Evolutionary conservation across 1,140 invertebrate species (phyloP).

Genomic region (Drosophila baimaii): DNA sequence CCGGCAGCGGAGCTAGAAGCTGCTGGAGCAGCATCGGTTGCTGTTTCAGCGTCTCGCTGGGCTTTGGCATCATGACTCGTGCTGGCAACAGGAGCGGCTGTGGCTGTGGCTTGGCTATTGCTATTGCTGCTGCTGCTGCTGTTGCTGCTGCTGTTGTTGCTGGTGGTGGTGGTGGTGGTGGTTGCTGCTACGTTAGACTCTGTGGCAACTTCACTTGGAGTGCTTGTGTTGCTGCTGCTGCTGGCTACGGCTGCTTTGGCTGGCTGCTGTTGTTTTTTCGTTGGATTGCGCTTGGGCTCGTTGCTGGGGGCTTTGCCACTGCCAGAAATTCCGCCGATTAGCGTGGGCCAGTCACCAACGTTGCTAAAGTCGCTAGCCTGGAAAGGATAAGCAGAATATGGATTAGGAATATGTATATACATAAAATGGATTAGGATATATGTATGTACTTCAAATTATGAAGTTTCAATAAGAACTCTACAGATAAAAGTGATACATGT

Average conservation of each 20-base stretch:
- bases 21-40: conserved; percentile 61
- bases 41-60: conserved; percentile 70
- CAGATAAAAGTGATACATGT: conserved; percentile 1
- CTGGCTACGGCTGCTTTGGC: conserved; percentile 40
- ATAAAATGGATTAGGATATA: no score
- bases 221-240: conserved; percentile 33
- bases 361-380: conserved; percentile 90
- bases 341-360: conserved; percentile 91
- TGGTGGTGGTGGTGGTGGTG: conserved; percentile 27
- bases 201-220: conserved; percentile 58
- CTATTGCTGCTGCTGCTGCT: conserved; percentile 28
- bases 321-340: conserved; percentile 84
- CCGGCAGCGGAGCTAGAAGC: conserved; percentile 64
- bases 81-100: conserved; percentile 51
- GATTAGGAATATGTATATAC: no score
- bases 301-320: conserved; percentile 81
- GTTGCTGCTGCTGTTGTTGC: conserved; percentile 29
- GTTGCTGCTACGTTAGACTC: conserved; percentile 34
- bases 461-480: no score
- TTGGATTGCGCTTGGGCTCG: conserved; percentile 76
- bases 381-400: conserved; percentile 61
- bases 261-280: conserved; percentile 72
- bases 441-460: no score
- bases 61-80: conserved; percentile 77
- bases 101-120: conserved; percentile 29